Conservation (phyloP, 2,113 vertebrate species). For the Cyanistes caeruleus region DNA sequence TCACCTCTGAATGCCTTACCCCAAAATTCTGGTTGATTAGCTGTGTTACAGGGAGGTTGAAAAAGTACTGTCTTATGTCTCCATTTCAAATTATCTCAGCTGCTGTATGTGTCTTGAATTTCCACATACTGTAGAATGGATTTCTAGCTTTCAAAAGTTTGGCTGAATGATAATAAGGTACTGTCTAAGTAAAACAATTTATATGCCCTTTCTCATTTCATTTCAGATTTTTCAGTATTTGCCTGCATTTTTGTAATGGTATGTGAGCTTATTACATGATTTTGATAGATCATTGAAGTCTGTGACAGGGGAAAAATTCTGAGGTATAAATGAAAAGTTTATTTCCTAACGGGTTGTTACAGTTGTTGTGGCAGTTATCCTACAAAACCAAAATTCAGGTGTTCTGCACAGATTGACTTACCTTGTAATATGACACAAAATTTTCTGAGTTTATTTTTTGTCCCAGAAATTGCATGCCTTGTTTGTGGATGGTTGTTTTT, state of each 20-base stretch:
- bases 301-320: background rate
- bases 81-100: background rate
- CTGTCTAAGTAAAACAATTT: background rate
- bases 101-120: background rate
- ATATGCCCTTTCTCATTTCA: background rate
- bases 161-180: background rate
- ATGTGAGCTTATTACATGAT: background rate
- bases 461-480: conserved; percentile 45
- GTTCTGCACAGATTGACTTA: background rate
- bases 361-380: background rate
- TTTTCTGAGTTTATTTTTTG: conserved; percentile 39
- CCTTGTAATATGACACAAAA: background rate
- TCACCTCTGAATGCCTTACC: background rate
- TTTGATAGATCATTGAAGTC: background rate
- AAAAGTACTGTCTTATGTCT: background rate
- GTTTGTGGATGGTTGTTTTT: conserved; percentile 58
- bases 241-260: background rate
- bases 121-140: background rate
- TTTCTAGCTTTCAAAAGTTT: background rate
- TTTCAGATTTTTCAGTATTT: background rate
- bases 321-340: background rate
- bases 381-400: background rate
- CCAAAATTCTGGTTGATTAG: background rate
- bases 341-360: background rate
- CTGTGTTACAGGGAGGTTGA: background rate